Conservation (phyloP, 1,140 invertebrate genomes). For the Polypedilum vanderplanki region DNA sequence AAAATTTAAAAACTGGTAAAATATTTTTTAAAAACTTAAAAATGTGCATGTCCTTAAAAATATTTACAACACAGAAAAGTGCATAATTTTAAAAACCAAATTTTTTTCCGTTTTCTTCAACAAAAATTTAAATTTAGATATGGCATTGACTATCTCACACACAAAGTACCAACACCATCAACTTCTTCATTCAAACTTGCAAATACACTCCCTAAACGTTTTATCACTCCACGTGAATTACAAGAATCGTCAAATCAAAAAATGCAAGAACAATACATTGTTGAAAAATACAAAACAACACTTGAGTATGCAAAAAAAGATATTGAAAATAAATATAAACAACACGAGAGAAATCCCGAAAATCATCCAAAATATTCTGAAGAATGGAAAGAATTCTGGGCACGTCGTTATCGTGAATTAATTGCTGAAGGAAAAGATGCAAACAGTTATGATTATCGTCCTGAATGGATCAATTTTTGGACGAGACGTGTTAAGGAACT, state of each 20-base stretch:
- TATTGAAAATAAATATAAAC: conserved; percentile 53
- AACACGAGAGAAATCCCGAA: conserved; percentile 74
- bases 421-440: conserved; percentile 65
- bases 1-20: too few species aligned
- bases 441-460: conserved; percentile 71
- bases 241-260: conserved; percentile 39
- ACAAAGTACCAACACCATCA: too few species aligned
- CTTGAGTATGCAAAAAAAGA: conserved; percentile 43
- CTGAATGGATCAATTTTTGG: conserved; percentile 80
- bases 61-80: too few species aligned
- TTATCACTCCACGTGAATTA: conserved; percentile 40
- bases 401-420: conserved; percentile 69
- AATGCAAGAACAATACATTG: conserved; percentile 48
- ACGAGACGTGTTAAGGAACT: conserved; percentile 69
- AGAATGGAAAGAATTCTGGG: conserved; percentile 84
- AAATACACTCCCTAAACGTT: too few species aligned
- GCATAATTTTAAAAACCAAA: too few species aligned
- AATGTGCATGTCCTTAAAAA: too few species aligned
- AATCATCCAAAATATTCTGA: conserved; percentile 77
- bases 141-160: too few species aligned
- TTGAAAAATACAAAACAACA: conserved; percentile 48
- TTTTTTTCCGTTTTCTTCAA: too few species aligned
- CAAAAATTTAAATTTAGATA: too few species aligned
- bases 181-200: too few species aligned
- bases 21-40: too few species aligned